phyloP scores from a whole-genome alignment of 2,113 vertebrate species.

The Poecile atricapillus region DNA sequence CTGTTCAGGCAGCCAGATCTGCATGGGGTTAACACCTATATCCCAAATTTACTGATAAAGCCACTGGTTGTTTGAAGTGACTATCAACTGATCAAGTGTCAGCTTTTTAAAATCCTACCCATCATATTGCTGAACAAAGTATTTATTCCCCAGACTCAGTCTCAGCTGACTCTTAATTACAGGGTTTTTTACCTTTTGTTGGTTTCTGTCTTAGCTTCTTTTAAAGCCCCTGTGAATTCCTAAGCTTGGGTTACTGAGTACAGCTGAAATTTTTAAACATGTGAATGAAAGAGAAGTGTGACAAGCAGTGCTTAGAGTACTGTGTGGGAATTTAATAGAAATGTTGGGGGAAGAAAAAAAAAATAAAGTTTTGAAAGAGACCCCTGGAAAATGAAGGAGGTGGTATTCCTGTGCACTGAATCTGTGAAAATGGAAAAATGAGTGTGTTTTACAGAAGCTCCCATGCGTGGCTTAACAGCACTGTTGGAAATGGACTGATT shows the following conservation, averaged over 20 bases:
- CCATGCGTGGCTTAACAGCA: background rate
- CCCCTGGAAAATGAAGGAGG: background rate
- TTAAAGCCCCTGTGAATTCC: background rate
- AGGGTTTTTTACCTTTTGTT: background rate
- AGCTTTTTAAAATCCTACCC: background rate
- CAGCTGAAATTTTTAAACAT: background rate
- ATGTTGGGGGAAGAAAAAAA: background rate
- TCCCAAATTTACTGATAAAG: background rate
- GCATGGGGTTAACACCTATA: background rate
- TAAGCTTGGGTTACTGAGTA: background rate
- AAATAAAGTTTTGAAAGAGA: background rate
- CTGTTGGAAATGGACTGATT: background rate
- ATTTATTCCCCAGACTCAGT: background rate
- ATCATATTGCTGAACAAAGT: background rate
- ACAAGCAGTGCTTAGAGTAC: background rate
- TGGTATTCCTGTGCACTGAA: background rate
- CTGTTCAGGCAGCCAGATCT: background rate
- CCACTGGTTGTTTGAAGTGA: background rate
- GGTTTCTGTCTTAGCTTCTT: background rate
- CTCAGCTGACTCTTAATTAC: background rate
- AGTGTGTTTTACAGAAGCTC: background rate
- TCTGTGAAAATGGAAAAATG: background rate
- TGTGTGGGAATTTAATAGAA: background rate
- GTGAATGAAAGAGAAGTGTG: background rate
- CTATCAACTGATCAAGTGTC: background rate